Evolutionary conservation across 2,888 invertebrate genomes (phyloP).

Genomic region (Disparrhopalites patrizii): DNA sequence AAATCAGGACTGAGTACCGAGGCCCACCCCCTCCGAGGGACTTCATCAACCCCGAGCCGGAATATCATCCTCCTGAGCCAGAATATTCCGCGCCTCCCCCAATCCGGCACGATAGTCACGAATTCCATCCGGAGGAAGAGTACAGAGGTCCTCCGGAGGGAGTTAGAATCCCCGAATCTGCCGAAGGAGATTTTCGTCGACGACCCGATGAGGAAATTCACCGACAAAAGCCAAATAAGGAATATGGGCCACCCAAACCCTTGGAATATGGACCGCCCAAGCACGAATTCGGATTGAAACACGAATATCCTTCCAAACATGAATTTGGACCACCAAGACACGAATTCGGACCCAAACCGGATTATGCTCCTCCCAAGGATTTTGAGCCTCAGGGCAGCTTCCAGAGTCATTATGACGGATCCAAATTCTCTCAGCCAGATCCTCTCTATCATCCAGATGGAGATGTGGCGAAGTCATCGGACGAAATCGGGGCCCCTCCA

Average conservation of each 20-base stretch:
- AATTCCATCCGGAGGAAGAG: not conserved
- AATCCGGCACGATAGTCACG: not conserved
- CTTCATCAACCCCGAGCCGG: constrained; percentile 5
- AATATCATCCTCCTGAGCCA: constrained; percentile 6
- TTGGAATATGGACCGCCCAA: constrained; percentile 17
- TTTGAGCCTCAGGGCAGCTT: not conserved
- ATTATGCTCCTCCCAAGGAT: not conserved
- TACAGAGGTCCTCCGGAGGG: not conserved
- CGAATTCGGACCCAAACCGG: not conserved
- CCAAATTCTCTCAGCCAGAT: constrained; percentile 74
- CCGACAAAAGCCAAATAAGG: not conserved
- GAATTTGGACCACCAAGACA: not conserved
- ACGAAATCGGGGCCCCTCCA: constrained; percentile 20
- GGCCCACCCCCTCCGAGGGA: not conserved
- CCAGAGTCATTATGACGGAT: constrained; percentile 50
- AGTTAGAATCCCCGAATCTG: not conserved
- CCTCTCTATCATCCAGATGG: constrained; percentile 61
- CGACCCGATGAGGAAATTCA: not conserved
- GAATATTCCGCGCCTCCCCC: not conserved
- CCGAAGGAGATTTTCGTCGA: not conserved
- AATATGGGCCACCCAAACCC: not conserved
- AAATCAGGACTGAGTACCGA: not conserved
- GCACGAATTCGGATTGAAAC: not conserved
- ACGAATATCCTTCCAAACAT: too few relatives aligned
- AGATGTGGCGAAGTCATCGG: constrained; percentile 26